A percentile compares a stretch with the other conserved stretches of the same genome.
Conservation (phyloP, 2,888 invertebrate genomes). For the Troglohyphantes excavatus region DNA sequence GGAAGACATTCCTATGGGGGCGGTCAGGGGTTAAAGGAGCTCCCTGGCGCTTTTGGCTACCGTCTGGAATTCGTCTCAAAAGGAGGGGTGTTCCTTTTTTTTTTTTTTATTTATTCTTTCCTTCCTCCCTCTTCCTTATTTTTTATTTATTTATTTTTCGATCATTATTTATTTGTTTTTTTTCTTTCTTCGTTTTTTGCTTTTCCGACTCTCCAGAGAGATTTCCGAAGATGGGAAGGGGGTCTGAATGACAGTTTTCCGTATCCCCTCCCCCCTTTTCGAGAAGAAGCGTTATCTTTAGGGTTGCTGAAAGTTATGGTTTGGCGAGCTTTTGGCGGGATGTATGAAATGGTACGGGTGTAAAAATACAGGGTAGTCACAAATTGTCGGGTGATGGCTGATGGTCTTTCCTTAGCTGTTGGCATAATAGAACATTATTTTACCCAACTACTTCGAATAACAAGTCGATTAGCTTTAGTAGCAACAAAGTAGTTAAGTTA, state of each 20-base stretch:
- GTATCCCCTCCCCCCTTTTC: not conserved
- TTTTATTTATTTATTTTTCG: conserved; percentile 37
- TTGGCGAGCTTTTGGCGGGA: not conserved
- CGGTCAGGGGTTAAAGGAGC: conserved; percentile 54
- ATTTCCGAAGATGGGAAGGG: conserved; percentile 35
- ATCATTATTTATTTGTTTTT: conserved; percentile 39
- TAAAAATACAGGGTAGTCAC: not conserved
- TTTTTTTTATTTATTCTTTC: not conserved
- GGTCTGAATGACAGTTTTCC: conserved; percentile 49
- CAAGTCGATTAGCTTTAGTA: no score
- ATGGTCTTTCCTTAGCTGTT: no score
- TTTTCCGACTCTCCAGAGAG: conserved; percentile 23
- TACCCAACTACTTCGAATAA: no score
- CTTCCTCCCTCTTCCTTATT: not conserved
- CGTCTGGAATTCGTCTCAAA: conserved; percentile 65
- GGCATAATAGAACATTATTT: no score
- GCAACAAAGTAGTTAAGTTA: no score
- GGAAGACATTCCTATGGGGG: conserved; percentile 39
- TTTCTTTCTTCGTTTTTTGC: conserved; percentile 22
- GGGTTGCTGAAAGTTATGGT: conserved; percentile 29
- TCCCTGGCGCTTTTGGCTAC: conserved; percentile 58
- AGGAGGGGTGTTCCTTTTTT: not conserved
- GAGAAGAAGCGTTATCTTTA: conserved; percentile 36
- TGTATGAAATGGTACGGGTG: not conserved
- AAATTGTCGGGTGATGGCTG: no score